These are phyloP conservation scores for Solenodon paradoxus DNA, from an alignment of 2,113 vertebrate genomes.

Conservation along the genomic window DNA sequence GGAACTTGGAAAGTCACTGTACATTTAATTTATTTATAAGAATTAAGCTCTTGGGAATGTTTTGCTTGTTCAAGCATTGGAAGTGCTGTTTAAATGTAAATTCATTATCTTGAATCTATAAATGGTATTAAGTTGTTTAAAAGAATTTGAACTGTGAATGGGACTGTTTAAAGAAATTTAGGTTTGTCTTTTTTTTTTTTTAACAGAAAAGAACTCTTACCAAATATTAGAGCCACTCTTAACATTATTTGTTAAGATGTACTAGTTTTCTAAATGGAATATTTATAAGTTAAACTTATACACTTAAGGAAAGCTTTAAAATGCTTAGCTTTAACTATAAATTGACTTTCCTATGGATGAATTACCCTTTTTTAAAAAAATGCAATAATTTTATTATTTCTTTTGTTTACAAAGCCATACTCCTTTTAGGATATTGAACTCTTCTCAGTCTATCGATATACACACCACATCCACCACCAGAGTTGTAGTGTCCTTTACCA, in stretches of 20 bases:
- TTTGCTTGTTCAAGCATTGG: slow-evolving; percentile 7
- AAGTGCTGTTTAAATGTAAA: background rate
- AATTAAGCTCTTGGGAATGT: background rate
- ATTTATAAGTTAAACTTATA: background rate
- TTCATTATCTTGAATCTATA: background rate
- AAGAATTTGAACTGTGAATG: slow-evolving; percentile 35
- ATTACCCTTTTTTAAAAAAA: background rate
- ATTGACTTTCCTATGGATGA: background rate
- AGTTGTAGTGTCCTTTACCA: too few species aligned
- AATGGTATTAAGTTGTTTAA: background rate
- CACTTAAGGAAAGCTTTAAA: background rate
- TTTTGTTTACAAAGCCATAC: too few species aligned
- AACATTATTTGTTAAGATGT: slow-evolving; percentile 26
- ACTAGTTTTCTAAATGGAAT: background rate
- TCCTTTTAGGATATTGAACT: too few species aligned
- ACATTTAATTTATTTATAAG: slow-evolving; percentile 32
- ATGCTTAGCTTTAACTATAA: background rate
- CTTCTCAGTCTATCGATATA: too few species aligned
- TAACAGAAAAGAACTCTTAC: background rate
- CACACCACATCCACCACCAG: too few species aligned
- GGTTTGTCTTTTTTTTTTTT: too few species aligned
- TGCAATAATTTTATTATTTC: too few species aligned
- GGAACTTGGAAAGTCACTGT: background rate
- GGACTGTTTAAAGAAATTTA: background rate
- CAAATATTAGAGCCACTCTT: background rate